Percentiles rank a stretch among this genome's conserved stretches.
These are phyloP conservation scores for Dryobates pubescens DNA, from an alignment of 2,797 vertebrate species.

Conservation along the genomic window DNA sequence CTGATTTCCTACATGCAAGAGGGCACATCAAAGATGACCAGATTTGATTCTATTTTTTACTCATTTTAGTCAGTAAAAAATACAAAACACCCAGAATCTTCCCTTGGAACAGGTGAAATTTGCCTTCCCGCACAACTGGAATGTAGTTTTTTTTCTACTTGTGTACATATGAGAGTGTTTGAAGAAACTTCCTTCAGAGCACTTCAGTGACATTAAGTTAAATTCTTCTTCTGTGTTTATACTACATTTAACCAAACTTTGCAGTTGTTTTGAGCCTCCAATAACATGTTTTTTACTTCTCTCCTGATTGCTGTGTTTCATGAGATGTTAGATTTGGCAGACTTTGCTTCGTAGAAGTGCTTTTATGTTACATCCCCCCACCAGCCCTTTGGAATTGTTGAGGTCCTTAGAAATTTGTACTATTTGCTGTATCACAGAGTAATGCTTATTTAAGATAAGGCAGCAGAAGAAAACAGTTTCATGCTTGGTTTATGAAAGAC, in stretches of 20 bases:
- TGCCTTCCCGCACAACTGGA: neutral
- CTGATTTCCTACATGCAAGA: neutral
- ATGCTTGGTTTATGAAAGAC: neutral
- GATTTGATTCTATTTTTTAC: neutral
- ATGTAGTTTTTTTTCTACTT: neutral
- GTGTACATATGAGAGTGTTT: rapidly evolving
- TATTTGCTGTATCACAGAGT: neutral
- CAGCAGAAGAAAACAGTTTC: neutral
- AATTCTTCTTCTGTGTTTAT: neutral
- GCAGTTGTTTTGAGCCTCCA: neutral
- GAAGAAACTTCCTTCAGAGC: neutral
- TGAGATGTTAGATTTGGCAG: neutral
- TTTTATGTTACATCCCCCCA: neutral
- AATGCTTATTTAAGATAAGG: conserved; percentile 3
- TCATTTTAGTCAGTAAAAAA: neutral
- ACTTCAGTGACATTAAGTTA: neutral
- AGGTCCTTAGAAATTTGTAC: neutral
- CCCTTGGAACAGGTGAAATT: neutral
- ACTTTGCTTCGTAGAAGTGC: neutral
- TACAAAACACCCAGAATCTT: neutral
- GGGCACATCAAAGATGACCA: neutral
- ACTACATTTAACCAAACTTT: neutral
- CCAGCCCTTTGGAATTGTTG: neutral
- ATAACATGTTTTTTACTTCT: neutral
- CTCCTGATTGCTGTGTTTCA: neutral